phyloP scores from a whole-genome alignment of 1,140 invertebrate genomes.

The Drosophila sp. region DNA sequence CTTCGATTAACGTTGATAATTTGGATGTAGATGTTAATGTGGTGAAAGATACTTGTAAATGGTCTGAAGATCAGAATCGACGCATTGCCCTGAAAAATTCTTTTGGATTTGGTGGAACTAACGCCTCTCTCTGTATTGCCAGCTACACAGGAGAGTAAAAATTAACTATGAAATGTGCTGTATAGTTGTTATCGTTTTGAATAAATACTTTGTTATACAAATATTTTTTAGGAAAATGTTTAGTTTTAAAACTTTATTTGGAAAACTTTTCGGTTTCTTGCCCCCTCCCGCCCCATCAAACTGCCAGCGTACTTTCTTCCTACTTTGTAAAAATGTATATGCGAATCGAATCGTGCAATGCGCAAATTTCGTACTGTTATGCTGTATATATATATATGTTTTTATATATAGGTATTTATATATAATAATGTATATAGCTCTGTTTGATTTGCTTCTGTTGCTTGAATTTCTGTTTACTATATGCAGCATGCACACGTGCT shows the following conservation, averaged over 20 bases:
- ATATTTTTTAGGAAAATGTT: conserved; percentile 78
- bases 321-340: conserved; percentile 76
- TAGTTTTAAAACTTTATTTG: conserved; percentile 84
- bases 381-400: conserved; percentile 62
- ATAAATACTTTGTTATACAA: conserved; percentile 57
- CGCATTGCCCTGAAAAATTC: conserved; percentile 97
- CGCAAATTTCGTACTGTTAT: conserved; percentile 67
- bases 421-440: conserved; percentile 81
- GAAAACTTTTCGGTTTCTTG: conserved; percentile 78
- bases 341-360: conserved; percentile 59
- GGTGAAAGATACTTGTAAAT: conserved; percentile 53
- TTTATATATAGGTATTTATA: conserved; percentile 64
- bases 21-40: conserved; percentile 87
- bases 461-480: conserved; percentile 58
- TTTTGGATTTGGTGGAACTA: conserved; percentile 99
- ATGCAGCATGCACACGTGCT: conserved; percentile 16
- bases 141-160: conserved; percentile 47
- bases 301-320: conserved; percentile 37
- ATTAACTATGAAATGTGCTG: conserved; percentile 20
- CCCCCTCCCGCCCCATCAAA: conserved; percentile 36
- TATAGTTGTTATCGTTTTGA: conserved; percentile 34
- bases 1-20: conserved; percentile 95
- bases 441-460: conserved; percentile 82
- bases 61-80: conserved; percentile 29
- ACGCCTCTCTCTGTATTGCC: conserved; percentile 93